Conservation (phyloP, 2,888 invertebrate species). For the Ganaspis brasiliensis region DNA sequence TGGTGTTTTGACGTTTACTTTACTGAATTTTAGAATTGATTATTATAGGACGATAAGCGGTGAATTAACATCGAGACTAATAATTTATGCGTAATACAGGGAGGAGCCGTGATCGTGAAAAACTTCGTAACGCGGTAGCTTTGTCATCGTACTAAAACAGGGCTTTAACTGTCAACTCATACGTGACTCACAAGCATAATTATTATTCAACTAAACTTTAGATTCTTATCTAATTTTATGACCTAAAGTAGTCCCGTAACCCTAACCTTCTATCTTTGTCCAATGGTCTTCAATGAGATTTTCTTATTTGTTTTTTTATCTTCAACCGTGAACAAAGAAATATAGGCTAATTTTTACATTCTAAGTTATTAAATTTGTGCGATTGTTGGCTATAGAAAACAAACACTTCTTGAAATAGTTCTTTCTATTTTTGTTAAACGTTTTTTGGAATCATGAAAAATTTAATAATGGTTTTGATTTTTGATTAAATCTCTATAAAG, state of each 20-base stretch:
- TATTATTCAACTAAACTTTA: conserved; percentile 28
- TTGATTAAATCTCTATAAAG: too few relatives aligned
- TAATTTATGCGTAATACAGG: conserved; percentile 33
- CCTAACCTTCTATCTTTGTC: background rate
- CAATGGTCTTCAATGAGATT: background rate
- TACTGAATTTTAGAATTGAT: conserved; percentile 39
- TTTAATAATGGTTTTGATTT: too few relatives aligned
- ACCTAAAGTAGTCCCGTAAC: too few relatives aligned
- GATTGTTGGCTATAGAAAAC: too few relatives aligned
- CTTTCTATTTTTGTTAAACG: too few relatives aligned
- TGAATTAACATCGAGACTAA: conserved; percentile 17
- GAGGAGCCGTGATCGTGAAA: conserved; percentile 15
- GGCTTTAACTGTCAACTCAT: conserved; percentile 40
- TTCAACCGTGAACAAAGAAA: too few relatives aligned
- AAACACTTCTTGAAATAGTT: too few relatives aligned
- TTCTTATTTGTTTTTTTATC: too few relatives aligned
- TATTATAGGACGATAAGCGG: conserved; percentile 17
- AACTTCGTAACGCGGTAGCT: conserved; percentile 40
- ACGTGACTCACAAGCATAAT: conserved; percentile 30
- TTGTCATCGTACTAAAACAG: conserved; percentile 39
- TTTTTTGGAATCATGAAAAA: too few relatives aligned
- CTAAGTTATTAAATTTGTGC: too few relatives aligned
- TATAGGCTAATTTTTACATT: too few relatives aligned
- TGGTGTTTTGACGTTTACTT: conserved; percentile 16
- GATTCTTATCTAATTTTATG: conserved; percentile 15